Evolutionary conservation across 2,888 invertebrate species (phyloP), one percentile per base, ranked within the genome.

Genomic region (Eupeodes latifasciatus): DNA sequence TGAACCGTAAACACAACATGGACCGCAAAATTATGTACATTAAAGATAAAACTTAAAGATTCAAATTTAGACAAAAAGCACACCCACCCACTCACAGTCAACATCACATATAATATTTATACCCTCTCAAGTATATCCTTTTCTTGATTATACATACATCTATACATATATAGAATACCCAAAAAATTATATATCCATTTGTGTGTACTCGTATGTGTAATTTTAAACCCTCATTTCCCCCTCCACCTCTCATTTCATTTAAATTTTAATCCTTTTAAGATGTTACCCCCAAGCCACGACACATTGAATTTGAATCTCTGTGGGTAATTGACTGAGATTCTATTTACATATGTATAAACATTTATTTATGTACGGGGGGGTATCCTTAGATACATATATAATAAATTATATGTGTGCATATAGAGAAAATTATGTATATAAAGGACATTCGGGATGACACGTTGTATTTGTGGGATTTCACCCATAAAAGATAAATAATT

Each of bases 241-340:
- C 72, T 34, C 9, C 27, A 66, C 27, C 27, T 27, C 27, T 27
- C 12, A 59, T 57, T 59, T 6, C 47, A 72, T 59, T 72, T 61
- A 71, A 79, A 79, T 61, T 79, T 79, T 71, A 79, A 79, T 74
- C 76, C 83, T 80, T 79, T 79, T 61, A 67, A 80, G 80, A 74
- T 80, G 57, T 16, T 44, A 64, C 74, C 79, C 82, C 47, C 64
- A 71, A 66, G 76, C 72, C 72, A 59, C 53, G 53, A 72, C 36
- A 79, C 87, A 87, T 87, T 87, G 84, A 80, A 87, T 84, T 84
- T 84, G 72, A 84, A 87, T 84, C 83, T 83, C 77, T 67, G 87
- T 80, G 80, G 80, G 84, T 87, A 87, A 87, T 87, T 84, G 87
- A 87, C 87, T 84, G 87, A 80, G 87, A 87, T 87, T 87, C 72